Base-by-base conservation (phyloP, 2,113 vertebrate species). In the Psittacus erithacus region DNA sequence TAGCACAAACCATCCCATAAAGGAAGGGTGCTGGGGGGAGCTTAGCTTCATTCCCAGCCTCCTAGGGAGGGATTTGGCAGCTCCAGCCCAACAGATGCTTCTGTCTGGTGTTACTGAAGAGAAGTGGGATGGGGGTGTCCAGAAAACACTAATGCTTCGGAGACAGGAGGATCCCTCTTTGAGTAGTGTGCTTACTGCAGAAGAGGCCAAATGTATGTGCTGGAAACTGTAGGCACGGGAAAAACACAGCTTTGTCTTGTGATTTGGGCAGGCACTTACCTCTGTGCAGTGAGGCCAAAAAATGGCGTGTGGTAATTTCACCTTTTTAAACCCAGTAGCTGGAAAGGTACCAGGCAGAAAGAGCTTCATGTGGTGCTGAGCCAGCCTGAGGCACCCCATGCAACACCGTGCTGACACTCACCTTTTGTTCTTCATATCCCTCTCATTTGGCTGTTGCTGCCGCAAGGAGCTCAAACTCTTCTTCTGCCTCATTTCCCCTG, bases 401-500 rank as follows among this genome's bases (percentile, higher is more conserved):
- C 27, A 74, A 67, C 28, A 24, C 38, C 0, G 1, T 78, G 64
- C 60, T 82, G 88, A 83, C 55, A 62, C 38, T 90, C 70, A 79
- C 84, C 62, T 94, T 96, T 95, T 89, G 82, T 95, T 92, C 92
- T 82, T 89, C 50, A 44, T 49, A 64, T 63, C 73, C 52, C 73
- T 84, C 46, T 88, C 77, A 71, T 74, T 74, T 73, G 62, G 69
- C 80, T 81, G 31, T 67, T 90, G 68, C 77, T 82, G 62, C 81
- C 12, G 12, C 38, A 19, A 49, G 47, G 63, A 79, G 17, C 81
- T 90, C 33, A 1, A 43, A 46, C 69, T 79, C 49, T 68, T 88
- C 90, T 92, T 94, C 91, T 91, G 77, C 91, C 92, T 93, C 77
- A 28, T 94, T 92, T 94, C 85, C 80, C 59, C 77, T 23, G 24